phyloP scores from a whole-genome alignment of 2,888 invertebrate genomes.

The Dione vanillae region DNA sequence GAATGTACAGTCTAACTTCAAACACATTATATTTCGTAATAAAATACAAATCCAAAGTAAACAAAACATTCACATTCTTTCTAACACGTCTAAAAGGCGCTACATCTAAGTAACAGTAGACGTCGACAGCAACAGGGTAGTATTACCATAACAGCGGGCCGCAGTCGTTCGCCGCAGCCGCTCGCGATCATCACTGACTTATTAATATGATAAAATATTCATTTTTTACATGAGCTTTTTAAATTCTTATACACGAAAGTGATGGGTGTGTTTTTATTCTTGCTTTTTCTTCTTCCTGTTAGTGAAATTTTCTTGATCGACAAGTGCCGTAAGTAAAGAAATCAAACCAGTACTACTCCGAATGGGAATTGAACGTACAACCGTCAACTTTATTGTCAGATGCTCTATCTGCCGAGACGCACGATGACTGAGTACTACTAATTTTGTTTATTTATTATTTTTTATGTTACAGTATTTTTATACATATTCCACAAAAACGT shows the following conservation, averaged over 20 bases:
- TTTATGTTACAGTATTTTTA: background rate
- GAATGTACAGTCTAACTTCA: too few species aligned
- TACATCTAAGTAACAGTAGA: conserved; percentile 11
- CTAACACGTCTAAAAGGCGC: background rate
- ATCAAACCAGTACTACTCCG: too few species aligned
- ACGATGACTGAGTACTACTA: too few species aligned
- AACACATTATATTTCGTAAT: too few species aligned
- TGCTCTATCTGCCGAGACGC: too few species aligned
- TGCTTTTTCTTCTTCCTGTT: too few species aligned
- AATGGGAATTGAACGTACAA: too few species aligned
- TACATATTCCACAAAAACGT: background rate
- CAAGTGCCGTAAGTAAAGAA: too few species aligned
- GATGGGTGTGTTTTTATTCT: background rate
- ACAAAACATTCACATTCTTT: background rate
- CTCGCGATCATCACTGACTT: conserved; percentile 19
- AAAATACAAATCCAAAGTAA: background rate
- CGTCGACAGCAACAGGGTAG: conserved; percentile 15
- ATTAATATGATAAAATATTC: conserved; percentile 14
- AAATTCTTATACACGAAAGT: background rate
- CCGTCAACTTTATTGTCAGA: too few species aligned
- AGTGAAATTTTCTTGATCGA: too few species aligned
- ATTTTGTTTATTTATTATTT: too few species aligned
- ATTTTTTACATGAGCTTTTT: background rate
- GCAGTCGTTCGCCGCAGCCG: conserved; percentile 21
- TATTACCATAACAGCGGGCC: conserved; percentile 15